Percentiles rank a stretch among this genome's conserved stretches.
Conservation (phyloP, 2,797 vertebrate genomes). For the Malurus leucopterus region DNA sequence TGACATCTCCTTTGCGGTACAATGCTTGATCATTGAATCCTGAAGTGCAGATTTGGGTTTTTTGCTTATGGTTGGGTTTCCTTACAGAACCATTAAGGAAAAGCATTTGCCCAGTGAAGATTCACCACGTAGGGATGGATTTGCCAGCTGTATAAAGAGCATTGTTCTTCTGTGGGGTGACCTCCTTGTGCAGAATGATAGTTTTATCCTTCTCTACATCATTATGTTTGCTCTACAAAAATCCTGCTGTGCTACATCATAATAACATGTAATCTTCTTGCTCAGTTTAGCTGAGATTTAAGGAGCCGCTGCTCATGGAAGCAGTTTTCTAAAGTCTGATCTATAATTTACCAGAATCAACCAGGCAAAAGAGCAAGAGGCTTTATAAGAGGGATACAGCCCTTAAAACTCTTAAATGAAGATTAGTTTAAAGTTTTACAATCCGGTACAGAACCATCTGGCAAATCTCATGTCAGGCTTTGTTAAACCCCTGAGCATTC, state of each 20-base stretch:
- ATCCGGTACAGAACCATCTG: conserved; percentile 71
- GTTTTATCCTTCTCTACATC: conserved; percentile 73
- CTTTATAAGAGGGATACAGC: conserved; percentile 69
- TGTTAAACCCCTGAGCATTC: conserved; percentile 62
- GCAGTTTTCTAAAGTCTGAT: conserved; percentile 73
- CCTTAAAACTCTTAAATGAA: conserved; percentile 79
- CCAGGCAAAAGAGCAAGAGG: conserved; percentile 73
- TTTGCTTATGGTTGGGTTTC: conserved; percentile 3
- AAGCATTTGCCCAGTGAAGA: conserved; percentile 12
- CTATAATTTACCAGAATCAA: conserved; percentile 77
- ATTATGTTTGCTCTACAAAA: conserved; percentile 72
- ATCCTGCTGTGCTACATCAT: conserved; percentile 73
- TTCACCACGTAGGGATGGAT: conserved; percentile 4
- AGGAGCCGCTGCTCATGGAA: conserved; percentile 69
- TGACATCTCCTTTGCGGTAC: neutral
- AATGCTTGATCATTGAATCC: neutral
- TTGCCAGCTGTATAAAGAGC: conserved; percentile 41
- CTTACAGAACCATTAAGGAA: conserved; percentile 40
- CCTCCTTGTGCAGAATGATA: conserved; percentile 67
- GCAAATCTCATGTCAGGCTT: conserved; percentile 67
- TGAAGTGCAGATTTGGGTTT: neutral
- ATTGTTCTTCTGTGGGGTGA: conserved; percentile 66
- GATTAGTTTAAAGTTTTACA: conserved; percentile 78
- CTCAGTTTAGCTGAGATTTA: conserved; percentile 77
- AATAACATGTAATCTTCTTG: conserved; percentile 80